phyloP scores from a whole-genome alignment of 2,113 vertebrate species.

The Clinocottus analis region DNA sequence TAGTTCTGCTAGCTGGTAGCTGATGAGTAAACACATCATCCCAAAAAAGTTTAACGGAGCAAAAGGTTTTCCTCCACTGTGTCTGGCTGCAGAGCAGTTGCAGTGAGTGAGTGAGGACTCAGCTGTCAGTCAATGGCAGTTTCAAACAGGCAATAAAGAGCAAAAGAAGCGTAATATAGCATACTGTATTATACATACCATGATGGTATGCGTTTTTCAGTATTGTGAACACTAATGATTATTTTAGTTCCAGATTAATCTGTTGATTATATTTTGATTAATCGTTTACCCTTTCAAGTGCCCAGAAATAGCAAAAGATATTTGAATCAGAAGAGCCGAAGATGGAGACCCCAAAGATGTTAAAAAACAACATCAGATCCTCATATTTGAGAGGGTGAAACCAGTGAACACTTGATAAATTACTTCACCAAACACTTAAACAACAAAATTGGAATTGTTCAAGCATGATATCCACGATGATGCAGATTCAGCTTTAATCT shows the following conservation, averaged over 20 bases:
- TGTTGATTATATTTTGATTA: not conserved
- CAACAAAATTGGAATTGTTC: not conserved
- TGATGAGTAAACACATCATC: too few relatives aligned
- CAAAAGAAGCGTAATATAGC: too few relatives aligned
- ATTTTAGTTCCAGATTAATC: not conserved
- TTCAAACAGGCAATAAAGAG: too few relatives aligned
- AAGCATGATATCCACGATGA: not conserved
- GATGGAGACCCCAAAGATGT: not conserved
- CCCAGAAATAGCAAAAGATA: not conserved
- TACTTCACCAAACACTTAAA: not conserved
- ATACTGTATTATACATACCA: not conserved
- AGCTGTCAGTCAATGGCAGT: too few relatives aligned
- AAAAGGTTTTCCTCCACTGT: too few relatives aligned
- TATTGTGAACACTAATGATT: not conserved
- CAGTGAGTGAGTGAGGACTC: too few relatives aligned
- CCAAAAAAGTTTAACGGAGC: too few relatives aligned
- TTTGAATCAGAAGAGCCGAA: not conserved
- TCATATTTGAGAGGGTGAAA: not conserved
- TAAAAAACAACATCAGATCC: not conserved
- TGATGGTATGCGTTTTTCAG: not conserved
- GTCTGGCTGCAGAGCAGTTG: too few relatives aligned
- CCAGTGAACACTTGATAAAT: not conserved
- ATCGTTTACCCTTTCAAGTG: not conserved
- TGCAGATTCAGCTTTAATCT: constrained; percentile 19
- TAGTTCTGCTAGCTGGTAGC: not conserved